phyloP scores from a whole-genome alignment of 2,888 invertebrate genomes.

The Perizoma affinitatum region DNA sequence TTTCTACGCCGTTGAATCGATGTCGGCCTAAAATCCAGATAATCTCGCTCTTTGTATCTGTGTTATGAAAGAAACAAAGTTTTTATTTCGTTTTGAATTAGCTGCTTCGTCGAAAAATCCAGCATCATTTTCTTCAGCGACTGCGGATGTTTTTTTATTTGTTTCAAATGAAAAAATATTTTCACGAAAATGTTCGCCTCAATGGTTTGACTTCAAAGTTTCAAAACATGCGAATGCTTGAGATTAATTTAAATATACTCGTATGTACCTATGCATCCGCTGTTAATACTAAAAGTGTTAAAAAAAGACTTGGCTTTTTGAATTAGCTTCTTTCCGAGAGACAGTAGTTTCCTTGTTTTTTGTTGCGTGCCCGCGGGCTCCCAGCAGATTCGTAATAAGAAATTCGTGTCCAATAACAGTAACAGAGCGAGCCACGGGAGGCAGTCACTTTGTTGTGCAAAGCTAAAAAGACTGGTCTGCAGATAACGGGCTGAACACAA shows the following conservation, averaged over 20 bases:
- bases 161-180: constrained; percentile 25
- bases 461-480: constrained; percentile 75
- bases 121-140: constrained; percentile 39
- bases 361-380: constrained; percentile 21
- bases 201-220: constrained; percentile 1
- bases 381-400: constrained; percentile 30
- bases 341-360: constrained; percentile 21
- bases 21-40: constrained; percentile 75
- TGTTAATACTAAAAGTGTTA: not conserved
- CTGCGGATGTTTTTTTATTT: constrained; percentile 35
- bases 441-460: constrained; percentile 66
- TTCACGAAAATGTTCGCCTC: constrained; percentile 10
- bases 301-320: constrained; percentile 9
- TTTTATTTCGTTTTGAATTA: constrained; percentile 71
- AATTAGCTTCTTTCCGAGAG: constrained; percentile 16
- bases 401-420: constrained; percentile 54
- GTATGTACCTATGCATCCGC: too few species aligned
- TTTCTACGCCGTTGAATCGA: constrained; percentile 73
- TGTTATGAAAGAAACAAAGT: constrained; percentile 76
- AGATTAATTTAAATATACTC: not conserved
- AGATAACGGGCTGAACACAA: constrained; percentile 75
- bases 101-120: constrained; percentile 45
- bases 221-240: constrained; percentile 3
- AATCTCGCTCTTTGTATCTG: constrained; percentile 76
- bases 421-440: constrained; percentile 48